These are phyloP conservation scores for Ancistrus triradiatus DNA, from an alignment of 2,113 vertebrate genomes.

Conservation along the genomic window DNA sequence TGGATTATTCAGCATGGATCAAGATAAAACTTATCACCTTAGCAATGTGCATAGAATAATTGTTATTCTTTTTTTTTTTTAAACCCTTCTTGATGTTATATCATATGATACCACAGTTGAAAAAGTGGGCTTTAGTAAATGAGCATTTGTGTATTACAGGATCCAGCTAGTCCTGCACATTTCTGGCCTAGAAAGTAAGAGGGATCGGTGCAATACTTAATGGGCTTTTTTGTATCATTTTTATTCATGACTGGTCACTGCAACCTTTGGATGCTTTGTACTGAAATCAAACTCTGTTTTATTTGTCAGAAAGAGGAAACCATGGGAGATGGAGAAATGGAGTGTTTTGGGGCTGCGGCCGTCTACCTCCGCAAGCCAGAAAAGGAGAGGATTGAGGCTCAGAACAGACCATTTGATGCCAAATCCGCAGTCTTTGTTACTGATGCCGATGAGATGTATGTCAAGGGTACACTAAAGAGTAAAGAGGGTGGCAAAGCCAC, in stretches of 20 bases:
- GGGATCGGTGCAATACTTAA: no score
- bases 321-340: slow-evolving; percentile 82
- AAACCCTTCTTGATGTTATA: neutral
- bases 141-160: slow-evolving; percentile 6
- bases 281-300: no score
- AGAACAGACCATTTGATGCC: slow-evolving; percentile 81
- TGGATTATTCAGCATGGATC: no score
- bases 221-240: no score
- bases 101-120: no score
- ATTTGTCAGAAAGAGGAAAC: neutral
- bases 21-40: no score
- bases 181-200: neutral
- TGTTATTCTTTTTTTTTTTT: neutral
- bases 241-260: no score
- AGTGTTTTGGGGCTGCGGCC: slow-evolving; percentile 74
- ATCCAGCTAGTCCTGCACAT: neutral
- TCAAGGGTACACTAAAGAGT: slow-evolving; percentile 72
- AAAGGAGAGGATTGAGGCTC: slow-evolving; percentile 75
- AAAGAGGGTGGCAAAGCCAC: slow-evolving; percentile 76
- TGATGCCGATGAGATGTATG: slow-evolving; percentile 70
- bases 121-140: neutral
- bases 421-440: slow-evolving; percentile 74
- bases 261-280: no score
- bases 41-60: no score
- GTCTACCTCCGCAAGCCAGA: slow-evolving; percentile 80